Evolutionary conservation across 2,888 invertebrate species (phyloP), one percentile per base, ranked within the genome.

Genomic region (Pseudolycoriella hygida): DNA sequence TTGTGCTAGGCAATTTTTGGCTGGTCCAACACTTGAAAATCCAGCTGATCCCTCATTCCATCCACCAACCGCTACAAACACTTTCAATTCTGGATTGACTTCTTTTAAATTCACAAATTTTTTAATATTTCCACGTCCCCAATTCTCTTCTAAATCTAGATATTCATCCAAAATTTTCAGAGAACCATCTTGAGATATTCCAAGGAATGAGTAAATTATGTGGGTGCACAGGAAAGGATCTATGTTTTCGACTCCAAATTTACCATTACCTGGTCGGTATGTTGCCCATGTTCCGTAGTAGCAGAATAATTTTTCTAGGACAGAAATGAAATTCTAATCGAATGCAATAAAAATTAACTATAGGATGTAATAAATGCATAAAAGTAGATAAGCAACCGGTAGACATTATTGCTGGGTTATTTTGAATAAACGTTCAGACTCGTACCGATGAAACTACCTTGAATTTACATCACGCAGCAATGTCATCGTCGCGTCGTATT

Each of bases 41-140:
- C 78, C 76, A 3, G 65, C 59, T 0, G 88, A 88, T 0, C 88
- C 89, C 59, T 90, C 88, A 59, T 88, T 89, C 90, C 90, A 90
- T 0, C 90, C 90, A 0, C 90, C 90, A 34, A 92, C 82, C 1
- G 87, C 89, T 11, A 90, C 60, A 2, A 78, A 74, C 3, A 82
- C 75, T 57, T 71, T 69, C 11, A 46, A 40, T 20, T 11, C 48
- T 42, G 67, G 60, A 55, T 66, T 68, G 39, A 53, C 52, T 5
- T 60, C 47, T 50, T 67, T 67, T 3, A 69, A 54, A 0, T 55
- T 56, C 46, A 60, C 59, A 37, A 68, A 67, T 39, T 62, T 59
- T 40, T 53, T 54, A 2, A 65, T 57, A 44, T 62, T 62, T 20
- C 58, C 61, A 55, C 62, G 63, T 15, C 75, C 78, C 56, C 70